Evolutionary conservation across 2,797 vertebrate genomes (phyloP).

Genomic region (Rhynchonycteris naso): DNA sequence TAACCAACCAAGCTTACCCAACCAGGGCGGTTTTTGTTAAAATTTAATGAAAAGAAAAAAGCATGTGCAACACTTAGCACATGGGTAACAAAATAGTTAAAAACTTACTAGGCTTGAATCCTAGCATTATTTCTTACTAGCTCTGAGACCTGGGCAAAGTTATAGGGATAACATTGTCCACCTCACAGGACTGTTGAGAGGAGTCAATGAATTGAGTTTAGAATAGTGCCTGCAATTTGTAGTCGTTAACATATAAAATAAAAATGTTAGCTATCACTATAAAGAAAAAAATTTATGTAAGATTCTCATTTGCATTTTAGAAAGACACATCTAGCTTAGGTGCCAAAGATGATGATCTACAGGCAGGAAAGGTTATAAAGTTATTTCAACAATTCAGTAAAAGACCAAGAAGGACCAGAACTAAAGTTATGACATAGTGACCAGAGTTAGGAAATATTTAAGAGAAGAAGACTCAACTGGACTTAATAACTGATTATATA

Average conservation of each 20-base stretch:
- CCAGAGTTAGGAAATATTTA: not conserved
- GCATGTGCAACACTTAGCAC: not conserved
- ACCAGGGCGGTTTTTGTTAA: not conserved
- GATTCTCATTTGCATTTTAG: constrained; percentile 14
- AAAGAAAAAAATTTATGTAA: constrained; percentile 22
- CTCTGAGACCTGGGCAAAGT: not conserved
- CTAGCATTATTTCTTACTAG: not conserved
- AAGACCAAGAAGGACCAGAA: not conserved
- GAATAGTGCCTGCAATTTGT: not conserved
- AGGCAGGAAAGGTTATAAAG: not conserved
- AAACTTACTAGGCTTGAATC: not conserved
- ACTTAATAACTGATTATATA: not conserved
- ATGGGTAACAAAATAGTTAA: not conserved
- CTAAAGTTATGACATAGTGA: not conserved
- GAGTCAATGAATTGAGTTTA: not conserved
- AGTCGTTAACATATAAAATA: constrained; percentile 20
- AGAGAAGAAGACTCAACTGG: not conserved
- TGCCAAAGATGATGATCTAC: not conserved
- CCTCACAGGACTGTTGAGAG: not conserved
- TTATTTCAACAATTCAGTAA: not conserved
- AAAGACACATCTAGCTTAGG: constrained; percentile 40
- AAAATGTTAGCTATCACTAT: not conserved
- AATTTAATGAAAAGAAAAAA: not conserved
- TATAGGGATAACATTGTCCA: not conserved
- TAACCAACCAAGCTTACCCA: no score